A percentile compares a stretch with the other conserved stretches of the same genome.
These are phyloP conservation scores for Microcebus ravelobensis DNA, from an alignment of 2,113 vertebrate species.

Conservation along the genomic window DNA sequence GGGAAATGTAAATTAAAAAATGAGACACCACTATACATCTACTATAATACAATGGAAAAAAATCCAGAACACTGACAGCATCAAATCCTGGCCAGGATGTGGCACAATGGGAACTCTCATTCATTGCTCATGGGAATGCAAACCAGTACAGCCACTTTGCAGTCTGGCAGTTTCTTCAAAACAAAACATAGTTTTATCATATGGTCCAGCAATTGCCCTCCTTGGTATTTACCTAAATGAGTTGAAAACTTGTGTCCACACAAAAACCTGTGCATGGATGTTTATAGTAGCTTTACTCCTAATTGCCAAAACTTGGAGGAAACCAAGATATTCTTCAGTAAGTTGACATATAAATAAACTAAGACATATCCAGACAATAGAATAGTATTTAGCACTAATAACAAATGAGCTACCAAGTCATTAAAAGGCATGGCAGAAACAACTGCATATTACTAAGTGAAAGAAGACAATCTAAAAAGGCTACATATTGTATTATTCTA, in stretches of 20 bases:
- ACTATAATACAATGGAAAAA: not conserved
- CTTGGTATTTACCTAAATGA: not conserved
- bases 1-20: not conserved
- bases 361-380: not conserved
- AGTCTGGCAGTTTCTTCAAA: not conserved
- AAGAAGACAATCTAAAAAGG: not conserved
- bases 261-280: not conserved
- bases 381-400: not conserved
- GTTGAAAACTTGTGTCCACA: not conserved
- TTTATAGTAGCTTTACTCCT: not conserved
- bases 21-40: not conserved
- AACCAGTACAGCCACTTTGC: not conserved
- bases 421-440: not conserved
- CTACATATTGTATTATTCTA: not conserved
- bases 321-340: not conserved
- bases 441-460: not conserved
- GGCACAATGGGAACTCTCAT: not conserved
- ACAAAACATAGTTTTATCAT: not conserved
- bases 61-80: not conserved
- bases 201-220: not conserved
- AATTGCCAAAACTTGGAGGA: not conserved
- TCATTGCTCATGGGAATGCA: not conserved
- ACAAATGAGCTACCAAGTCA: not conserved
- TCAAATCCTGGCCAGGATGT: not conserved
- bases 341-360: not conserved